phyloP scores from a whole-genome alignment of 2,797 vertebrate species.

The Myotis vivesi region DNA sequence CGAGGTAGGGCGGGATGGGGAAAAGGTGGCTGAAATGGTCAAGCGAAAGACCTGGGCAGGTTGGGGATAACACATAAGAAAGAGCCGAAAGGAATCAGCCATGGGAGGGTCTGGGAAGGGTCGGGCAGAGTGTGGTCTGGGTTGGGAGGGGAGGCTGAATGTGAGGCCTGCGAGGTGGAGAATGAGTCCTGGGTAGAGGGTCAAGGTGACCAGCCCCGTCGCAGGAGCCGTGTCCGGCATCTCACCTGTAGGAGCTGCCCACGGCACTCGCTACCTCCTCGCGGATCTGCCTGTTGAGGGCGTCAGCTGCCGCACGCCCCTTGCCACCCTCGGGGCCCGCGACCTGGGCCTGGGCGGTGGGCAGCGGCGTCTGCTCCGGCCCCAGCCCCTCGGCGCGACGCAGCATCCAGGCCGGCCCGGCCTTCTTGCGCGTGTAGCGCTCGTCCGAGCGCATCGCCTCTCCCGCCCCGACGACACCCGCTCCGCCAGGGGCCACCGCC shows the following conservation, averaged over 20 bases:
- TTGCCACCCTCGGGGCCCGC: constrained; percentile 80
- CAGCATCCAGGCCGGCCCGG: constrained; percentile 59
- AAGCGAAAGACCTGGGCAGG: neutral
- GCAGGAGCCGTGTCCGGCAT: neutral
- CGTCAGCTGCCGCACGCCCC: constrained; percentile 90
- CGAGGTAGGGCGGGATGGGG: neutral
- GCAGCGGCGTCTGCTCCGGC: constrained; percentile 65
- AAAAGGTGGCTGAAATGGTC: neutral
- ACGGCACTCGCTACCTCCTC: constrained; percentile 87
- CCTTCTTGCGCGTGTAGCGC: constrained; percentile 60
- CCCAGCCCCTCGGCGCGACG: constrained; percentile 55
- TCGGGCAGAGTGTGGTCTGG: constrained; percentile 8
- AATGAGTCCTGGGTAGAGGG: neutral
- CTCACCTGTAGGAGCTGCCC: constrained; percentile 94
- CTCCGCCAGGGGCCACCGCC: constrained; percentile 70
- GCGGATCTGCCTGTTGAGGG: constrained; percentile 95
- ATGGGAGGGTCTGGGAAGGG: neutral
- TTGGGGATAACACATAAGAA: neutral
- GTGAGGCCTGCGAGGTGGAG: neutral
- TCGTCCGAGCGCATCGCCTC: constrained; percentile 52
- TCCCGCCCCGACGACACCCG: constrained; percentile 56
- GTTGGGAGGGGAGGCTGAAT: neutral
- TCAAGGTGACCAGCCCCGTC: neutral
- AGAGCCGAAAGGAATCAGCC: neutral
- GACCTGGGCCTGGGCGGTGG: constrained; percentile 4